Evolutionary conservation across 2,888 invertebrate genomes (phyloP), one percentile per base, ranked within the genome.

Genomic region (Caenorhabditis becei): DNA sequence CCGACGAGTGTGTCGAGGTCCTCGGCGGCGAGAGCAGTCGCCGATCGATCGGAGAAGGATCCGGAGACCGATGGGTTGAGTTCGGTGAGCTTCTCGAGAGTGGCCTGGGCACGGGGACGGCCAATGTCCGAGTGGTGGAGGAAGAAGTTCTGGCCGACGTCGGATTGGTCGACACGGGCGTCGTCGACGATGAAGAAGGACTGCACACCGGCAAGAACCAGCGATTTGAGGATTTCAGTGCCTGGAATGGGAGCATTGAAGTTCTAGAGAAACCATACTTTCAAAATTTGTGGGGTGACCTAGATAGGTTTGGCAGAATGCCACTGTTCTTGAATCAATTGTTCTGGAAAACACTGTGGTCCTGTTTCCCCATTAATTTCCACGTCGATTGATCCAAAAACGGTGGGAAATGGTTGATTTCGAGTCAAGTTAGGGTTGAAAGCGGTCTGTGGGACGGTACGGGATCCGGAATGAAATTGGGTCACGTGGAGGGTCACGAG

Each of bases 161-260:
- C 85, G 1, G 79, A 53, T 20, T n/a, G 90, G 78, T 20, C 91
- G 3, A 84, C 84, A 2, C 24, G 16, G 14, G 62, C 80, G 37
- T 82, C 92, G 89, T 93, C 93, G 20, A 93, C 89, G 35, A 93
- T 91, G 2, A 91, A 92, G 62, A 91, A 86, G 20, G 83, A 82
- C 0, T 88, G 84, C 53, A 91, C 89, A 41, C 98, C 98, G 62
- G 99, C 97, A 44, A 99, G 93, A 14, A 99, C 95, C 35, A 99
- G 93, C 28, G 96, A 96, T 92, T 99, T 99, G 32, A 99, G 92
- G 74, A 96, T 94, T 93, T 99, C 99, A 26, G 97, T 97, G 16
- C 85, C 88, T 79, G 82, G 70, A 83, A 41, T 2, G 0, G 53
- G 4, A 10, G 51, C 5, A 51, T 53, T 35, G 18, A 58, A 18